phyloP scores from a whole-genome alignment of 2,113 vertebrate genomes.

The Limanda limanda region DNA sequence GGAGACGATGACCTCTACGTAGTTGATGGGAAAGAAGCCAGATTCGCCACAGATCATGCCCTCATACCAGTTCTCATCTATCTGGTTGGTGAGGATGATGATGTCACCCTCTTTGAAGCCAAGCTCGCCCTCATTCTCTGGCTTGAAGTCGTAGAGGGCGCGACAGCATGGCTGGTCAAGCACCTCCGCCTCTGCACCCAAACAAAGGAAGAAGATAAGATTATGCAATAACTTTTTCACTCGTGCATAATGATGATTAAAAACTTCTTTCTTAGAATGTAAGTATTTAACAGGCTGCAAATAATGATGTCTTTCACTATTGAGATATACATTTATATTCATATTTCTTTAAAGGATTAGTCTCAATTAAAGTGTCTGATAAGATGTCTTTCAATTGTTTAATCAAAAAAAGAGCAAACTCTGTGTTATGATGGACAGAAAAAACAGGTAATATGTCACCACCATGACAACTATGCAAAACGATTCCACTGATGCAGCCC shows the following conservation, averaged over 20 bases:
- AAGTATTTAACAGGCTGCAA: too few species aligned
- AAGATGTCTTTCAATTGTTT: too few species aligned
- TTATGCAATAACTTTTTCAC: not conserved
- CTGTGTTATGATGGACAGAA: too few species aligned
- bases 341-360: too few species aligned
- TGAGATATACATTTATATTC: too few species aligned
- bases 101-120: conserved; percentile 96
- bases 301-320: too few species aligned
- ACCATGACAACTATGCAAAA: not conserved
- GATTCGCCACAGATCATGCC: conserved; percentile 91
- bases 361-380: too few species aligned
- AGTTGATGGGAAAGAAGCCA: conserved; percentile 96
- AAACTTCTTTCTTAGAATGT: not conserved
- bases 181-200: conserved; percentile 81
- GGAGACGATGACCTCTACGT: conserved; percentile 92
- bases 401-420: too few species aligned
- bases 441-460: not conserved
- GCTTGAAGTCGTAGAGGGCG: conserved; percentile 93
- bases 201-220: not conserved
- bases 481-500: not conserved
- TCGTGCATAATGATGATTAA: too few species aligned
- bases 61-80: conserved; percentile 98
- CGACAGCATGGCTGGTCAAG: conserved; percentile 94
- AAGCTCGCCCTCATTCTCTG: conserved; percentile 94
- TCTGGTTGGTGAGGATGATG: conserved; percentile 94